Evolutionary conservation across 1,140 invertebrate species (phyloP), one percentile per base, ranked within the genome.

Genomic region (Oryzaephilus surinamensis): DNA sequence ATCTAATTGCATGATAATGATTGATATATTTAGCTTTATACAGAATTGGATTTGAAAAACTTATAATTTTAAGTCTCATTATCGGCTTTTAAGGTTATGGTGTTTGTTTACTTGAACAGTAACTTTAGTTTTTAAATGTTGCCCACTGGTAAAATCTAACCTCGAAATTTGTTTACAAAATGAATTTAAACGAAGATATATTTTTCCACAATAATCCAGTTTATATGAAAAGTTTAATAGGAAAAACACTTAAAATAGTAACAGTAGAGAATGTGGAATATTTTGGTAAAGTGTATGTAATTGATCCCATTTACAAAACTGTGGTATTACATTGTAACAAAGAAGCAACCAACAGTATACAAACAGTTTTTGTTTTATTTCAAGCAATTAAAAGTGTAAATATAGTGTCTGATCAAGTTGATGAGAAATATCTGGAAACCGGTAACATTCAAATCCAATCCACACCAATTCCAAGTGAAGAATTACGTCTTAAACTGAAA

Each of bases 261-360:
- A 58, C 54, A n/a, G 20, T 47, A 13, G 45, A 58, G 29, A 43
- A 48, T 16, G 29, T 39, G 8, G 29, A 20, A 10, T 26, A 51
- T 31, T 30, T 20, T 20, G 57, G 57, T 11, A 30, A 27, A 14
- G 41, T 60, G 0, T 52, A 52, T 42, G 51, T 52, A 2, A 51
- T 60, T 12, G 57, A 60, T 48, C 55, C 55, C 10, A 45, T 58
- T 23, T 54, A 52, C 12, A 56, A 58, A 48, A 55, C 50, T 11
- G 19, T 57, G 6, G 50, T 60, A 31, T 43, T 42, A 32, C 14
- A n/a, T n/a, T n/a, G n/a, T n/a, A n/a, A n/a, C n/a, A 37, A 46
- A 18, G 42, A 46, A 36, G 19, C 31, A n/a, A 33, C 32, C 49
- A 34, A 47, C 40, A 34, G 24, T 40, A 37, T 46, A n/a, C 35